Percentiles rank a stretch among this genome's conserved stretches.
Evolutionary conservation across 2,888 invertebrate genomes (phyloP).

Genomic region (Agrotis ipsilon): DNA sequence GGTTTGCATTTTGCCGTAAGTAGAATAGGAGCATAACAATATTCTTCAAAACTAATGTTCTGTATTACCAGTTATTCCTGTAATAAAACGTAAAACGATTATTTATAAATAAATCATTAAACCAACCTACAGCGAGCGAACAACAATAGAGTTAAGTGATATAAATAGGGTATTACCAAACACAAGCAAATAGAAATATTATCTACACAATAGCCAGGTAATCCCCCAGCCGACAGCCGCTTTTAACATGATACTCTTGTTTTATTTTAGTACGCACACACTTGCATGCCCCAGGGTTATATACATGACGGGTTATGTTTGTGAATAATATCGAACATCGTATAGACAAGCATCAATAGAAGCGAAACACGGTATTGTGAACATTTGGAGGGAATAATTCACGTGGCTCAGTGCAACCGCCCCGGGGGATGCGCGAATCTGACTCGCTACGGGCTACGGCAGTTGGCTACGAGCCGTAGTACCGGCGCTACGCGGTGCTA

Average conservation of each 20-base stretch:
- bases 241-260: slow-evolving; percentile 44
- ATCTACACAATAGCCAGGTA: slow-evolving; percentile 52
- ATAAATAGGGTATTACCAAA: slow-evolving; percentile 56
- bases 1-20: background rate
- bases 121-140: slow-evolving; percentile 2
- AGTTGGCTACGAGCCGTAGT: slow-evolving; percentile 87
- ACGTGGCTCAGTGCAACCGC: slow-evolving; percentile 72
- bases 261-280: slow-evolving; percentile 41
- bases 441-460: slow-evolving; percentile 76
- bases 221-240: slow-evolving; percentile 42
- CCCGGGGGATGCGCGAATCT: slow-evolving; percentile 80
- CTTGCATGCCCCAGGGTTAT: slow-evolving; percentile 20
- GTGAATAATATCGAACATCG: slow-evolving; percentile 11
- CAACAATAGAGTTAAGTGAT: slow-evolving; percentile 49
- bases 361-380: slow-evolving; percentile 64
- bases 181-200: slow-evolving; percentile 48
- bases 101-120: slow-evolving; percentile 35
- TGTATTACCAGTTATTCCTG: background rate
- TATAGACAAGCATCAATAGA: slow-evolving; percentile 67
- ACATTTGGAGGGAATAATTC: slow-evolving; percentile 70
- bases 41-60: background rate
- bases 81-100: slow-evolving; percentile 15
- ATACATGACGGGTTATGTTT: slow-evolving; percentile 31
- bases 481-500: slow-evolving; percentile 79
- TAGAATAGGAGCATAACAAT: background rate